Evolutionary conservation across 2,888 invertebrate genomes (phyloP), one percentile per base, ranked within the genome.

Genomic region (Brachynemurus nebulosus): DNA sequence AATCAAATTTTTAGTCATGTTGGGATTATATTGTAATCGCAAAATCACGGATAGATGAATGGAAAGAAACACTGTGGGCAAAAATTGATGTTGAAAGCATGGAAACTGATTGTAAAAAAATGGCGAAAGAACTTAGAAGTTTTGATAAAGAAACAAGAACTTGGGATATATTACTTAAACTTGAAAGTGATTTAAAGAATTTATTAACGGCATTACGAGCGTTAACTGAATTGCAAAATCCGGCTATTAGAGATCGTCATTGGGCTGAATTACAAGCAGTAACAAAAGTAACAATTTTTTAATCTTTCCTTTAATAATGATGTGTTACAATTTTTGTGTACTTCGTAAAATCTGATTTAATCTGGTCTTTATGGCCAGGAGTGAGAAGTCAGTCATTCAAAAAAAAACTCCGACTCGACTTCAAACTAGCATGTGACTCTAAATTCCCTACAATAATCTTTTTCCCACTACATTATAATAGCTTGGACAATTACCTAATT

Each of bases 241-340:
- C 92, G 1, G 86, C 93, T 0, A 92, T 96, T 52, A 76, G 88
- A 50, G 89, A 91, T 48, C 74, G 95, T 38, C 95, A 96, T 66
- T 96, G 95, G 95, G 70, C 80, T 44, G 90, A 95, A 60, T 68
- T 96, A 16, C 93, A 95, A 89, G 78, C 79, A 60, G 88, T 89
- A 8, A 95, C 93, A 0, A 83, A 90, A 70, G 86, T 86, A 54
- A 52, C n/a, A n/a, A n/a, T n/a, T n/a, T n/a, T n/a, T n/a, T n/a
- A n/a, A n/a, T n/a, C n/a, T n/a, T n/a, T n/a, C n/a, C n/a, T n/a
- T n/a, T n/a, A n/a, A n/a, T n/a, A n/a, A n/a, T n/a, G n/a, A n/a
- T n/a, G n/a, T n/a, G n/a, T n/a, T n/a, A n/a, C n/a, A n/a, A n/a
- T n/a, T n/a, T n/a, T n/a, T n/a, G n/a, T n/a, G n/a, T n/a, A n/a